Base-by-base conservation (phyloP, 2,113 vertebrate species). In the Caracal caracal region DNA sequence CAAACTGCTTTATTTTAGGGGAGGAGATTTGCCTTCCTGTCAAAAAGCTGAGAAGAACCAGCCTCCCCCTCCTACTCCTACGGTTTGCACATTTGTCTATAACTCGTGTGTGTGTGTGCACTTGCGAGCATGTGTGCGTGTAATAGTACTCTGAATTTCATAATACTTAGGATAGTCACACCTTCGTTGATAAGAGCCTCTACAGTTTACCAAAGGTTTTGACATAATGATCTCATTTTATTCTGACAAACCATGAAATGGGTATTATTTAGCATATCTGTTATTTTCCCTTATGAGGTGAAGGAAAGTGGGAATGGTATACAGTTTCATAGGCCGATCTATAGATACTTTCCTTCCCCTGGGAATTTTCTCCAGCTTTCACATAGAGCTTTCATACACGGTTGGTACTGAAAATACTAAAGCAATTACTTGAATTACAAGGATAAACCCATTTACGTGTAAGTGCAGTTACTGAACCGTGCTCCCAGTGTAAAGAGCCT, bases 1-100 rank as follows among this genome's bases (percentile, higher is more conserved):
- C 78, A 65, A 95, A 94, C 53, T 83, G 88, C 53, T 93, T 92
- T 97, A 95, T 98, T 98, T 96, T 71, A 88, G 78, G 80, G 85
- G 78, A 91, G 63, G 83, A 92, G 96, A 94, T 94, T 95, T 90
- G 93, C 93, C 75, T 95, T 96, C 66, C 53, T 96, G 71, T 95
- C 84, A 97, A 95, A 93, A 87, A 97, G 51, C 61, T 90, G 93
- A 95, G 92, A 94, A 78, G 76, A 96, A 59, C 19, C 59, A 85
- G 35, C 35, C 28, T 66, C 56, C 73, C 33, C 22, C 15, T 37
- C 65, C 78, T 7, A 63, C 35, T 88, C 33, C 22, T 66, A 1
- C 40, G 66, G 49, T 75, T 73, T 90, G 30, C 53, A 87, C 49
- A 87, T 89, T 93, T 93, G 49, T n/a, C 47, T 84, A 9, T 80